Percentiles rank a stretch among this genome's conserved stretches.
Evolutionary conservation across 2,113 vertebrate genomes (phyloP).

Genomic region (Myanophis thanlyinensis): DNA sequence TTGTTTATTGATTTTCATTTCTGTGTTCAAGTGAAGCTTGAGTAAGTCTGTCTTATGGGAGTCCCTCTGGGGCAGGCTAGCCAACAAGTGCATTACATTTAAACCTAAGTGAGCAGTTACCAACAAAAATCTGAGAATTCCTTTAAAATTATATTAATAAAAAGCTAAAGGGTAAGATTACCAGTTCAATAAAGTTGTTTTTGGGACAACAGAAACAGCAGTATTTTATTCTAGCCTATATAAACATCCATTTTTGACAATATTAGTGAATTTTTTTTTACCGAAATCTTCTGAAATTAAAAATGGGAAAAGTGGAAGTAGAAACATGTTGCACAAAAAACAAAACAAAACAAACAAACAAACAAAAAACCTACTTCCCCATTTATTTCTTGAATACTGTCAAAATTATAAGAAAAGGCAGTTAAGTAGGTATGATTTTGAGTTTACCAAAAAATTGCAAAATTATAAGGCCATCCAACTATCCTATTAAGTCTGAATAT

Average conservation of each 20-base stretch:
- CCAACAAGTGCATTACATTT: constrained; percentile 74
- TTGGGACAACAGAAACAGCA: constrained; percentile 52
- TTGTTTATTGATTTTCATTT: constrained; percentile 99
- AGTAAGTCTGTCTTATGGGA: constrained; percentile 87
- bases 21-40: constrained; percentile 91
- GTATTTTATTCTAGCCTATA: constrained; percentile 33
- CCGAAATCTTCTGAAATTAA: constrained; percentile 12
- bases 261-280: not conserved
- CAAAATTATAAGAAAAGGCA: not conserved
- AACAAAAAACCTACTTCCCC: not conserved
- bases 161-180: constrained; percentile 64
- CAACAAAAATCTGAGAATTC: constrained; percentile 71
- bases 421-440: not conserved
- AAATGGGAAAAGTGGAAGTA: constrained; percentile 40
- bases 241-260: constrained; percentile 45
- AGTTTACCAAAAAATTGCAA: not conserved
- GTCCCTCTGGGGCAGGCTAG: constrained; percentile 75
- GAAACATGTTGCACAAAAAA: not conserved
- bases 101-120: constrained; percentile 66
- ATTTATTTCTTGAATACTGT: constrained; percentile 2
- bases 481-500: not conserved
- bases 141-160: constrained; percentile 75
- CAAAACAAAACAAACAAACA: not conserved
- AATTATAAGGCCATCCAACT: not conserved
- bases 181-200: constrained; percentile 63